These are phyloP conservation scores for Sminthopsis crassicaudata DNA, from an alignment of 2,113 vertebrate species.

Conservation along the genomic window DNA sequence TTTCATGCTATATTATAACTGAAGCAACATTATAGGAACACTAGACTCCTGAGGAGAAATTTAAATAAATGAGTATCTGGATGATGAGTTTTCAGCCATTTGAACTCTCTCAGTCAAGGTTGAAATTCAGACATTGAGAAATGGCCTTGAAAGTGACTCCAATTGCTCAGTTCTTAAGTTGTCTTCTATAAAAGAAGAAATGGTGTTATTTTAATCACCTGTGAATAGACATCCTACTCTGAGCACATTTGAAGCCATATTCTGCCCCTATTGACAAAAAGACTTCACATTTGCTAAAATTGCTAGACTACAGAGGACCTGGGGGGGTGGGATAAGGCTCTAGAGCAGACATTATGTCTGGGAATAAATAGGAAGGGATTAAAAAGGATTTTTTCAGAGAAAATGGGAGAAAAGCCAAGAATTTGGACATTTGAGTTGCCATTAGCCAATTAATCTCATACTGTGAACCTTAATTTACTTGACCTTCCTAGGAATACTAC, in stretches of 20 bases:
- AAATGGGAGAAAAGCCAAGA: background rate
- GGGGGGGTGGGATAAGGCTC: background rate
- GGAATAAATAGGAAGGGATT: background rate
- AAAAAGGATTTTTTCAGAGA: conserved; percentile 2
- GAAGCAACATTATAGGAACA: background rate
- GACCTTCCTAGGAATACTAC: background rate
- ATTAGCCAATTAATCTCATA: background rate
- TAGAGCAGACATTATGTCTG: background rate
- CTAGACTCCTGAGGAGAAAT: conserved; percentile 4
- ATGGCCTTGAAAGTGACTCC: background rate
- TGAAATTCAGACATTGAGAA: background rate
- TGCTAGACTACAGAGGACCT: conserved; percentile 7
- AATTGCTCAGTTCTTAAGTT: background rate
- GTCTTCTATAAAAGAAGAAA: conserved; percentile 31
- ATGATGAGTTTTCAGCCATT: background rate
- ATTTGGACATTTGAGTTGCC: background rate
- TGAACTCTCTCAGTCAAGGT: conserved; percentile 37
- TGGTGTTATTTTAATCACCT: conserved; percentile 1
- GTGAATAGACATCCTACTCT: background rate
- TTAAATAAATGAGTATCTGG: conserved; percentile 11
- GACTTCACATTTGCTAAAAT: conserved; percentile 32
- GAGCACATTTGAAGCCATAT: background rate
- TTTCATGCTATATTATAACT: background rate
- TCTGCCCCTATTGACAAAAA: background rate
- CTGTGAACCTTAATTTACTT: background rate